Conservation (phyloP, 2,888 invertebrate species). For the Agrilus cyanescens region DNA sequence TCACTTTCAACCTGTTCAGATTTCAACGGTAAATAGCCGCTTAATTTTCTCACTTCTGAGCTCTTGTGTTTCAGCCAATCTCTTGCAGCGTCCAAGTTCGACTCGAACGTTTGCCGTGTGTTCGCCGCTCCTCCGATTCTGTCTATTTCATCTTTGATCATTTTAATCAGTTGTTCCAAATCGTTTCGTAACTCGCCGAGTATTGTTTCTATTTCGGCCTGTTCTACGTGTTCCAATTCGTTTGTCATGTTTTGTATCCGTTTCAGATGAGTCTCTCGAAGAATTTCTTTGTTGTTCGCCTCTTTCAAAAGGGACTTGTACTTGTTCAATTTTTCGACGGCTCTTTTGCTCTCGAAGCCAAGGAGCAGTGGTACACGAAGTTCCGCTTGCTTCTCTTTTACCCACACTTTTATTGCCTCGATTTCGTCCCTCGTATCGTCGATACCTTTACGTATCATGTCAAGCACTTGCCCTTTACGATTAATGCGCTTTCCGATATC, state of each 20-base stretch:
- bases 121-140: constrained; percentile 57
- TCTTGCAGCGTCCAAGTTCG: constrained; percentile 64
- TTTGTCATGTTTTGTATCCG: constrained; percentile 72
- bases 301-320: constrained; percentile 69
- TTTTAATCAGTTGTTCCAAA: constrained; percentile 59
- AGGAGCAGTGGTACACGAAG: constrained; percentile 55
- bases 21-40: constrained; percentile 67
- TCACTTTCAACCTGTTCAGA: constrained; percentile 74
- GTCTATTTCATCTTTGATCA: constrained; percentile 63
- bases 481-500: constrained; percentile 76
- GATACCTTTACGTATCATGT: constrained; percentile 72
- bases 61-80: constrained; percentile 71
- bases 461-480: constrained; percentile 71
- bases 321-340: constrained; percentile 60
- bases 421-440: constrained; percentile 74
- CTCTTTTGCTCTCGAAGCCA: constrained; percentile 65
- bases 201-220: constrained; percentile 63
- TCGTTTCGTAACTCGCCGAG: constrained; percentile 60
- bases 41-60: constrained; percentile 62
- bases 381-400: constrained; percentile 57
- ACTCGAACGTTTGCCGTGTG: constrained; percentile 64
- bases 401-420: constrained; percentile 67
- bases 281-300: constrained; percentile 70
- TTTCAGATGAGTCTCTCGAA: constrained; percentile 72
- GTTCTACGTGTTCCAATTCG: constrained; percentile 76